phyloP scores from a whole-genome alignment of 2,888 invertebrate species.

The Aleiodes leptofemur region DNA sequence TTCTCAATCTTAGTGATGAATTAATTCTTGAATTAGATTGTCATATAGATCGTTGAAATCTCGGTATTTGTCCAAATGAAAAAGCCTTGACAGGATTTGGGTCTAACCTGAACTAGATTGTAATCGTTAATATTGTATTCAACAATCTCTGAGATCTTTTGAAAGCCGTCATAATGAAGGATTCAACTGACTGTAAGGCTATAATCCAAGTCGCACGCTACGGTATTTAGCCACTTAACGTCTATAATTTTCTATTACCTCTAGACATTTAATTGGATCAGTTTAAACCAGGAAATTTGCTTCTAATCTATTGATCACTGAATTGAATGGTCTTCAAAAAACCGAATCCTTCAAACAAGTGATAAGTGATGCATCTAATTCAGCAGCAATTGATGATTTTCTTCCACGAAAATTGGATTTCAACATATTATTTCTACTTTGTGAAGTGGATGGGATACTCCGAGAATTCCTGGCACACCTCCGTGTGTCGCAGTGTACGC shows the following conservation, averaged over 20 bases:
- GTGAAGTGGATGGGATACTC: not conserved
- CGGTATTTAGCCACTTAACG: constrained; percentile 63
- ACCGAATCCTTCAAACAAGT: not conserved
- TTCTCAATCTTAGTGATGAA: no score
- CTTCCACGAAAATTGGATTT: no score
- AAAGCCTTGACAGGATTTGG: no score
- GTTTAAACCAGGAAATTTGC: not conserved
- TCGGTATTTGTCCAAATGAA: no score
- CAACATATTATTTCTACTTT: no score
- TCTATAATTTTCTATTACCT: constrained; percentile 15
- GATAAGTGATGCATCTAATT: not conserved
- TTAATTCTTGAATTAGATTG: no score
- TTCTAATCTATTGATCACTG: not conserved
- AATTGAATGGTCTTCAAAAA: not conserved
- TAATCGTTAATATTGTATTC: no score
- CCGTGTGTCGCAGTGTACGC: not conserved
- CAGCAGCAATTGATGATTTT: not conserved
- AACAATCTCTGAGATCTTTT: no score
- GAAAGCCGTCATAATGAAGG: not conserved
- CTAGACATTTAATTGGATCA: constrained; percentile 13
- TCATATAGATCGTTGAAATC: no score
- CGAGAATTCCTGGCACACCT: not conserved
- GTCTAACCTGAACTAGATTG: no score
- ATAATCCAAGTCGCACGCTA: constrained; percentile 40
- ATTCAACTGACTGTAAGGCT: constrained; percentile 21